phyloP scores from a whole-genome alignment of 2,888 invertebrate species.

The Atrina japonica region DNA sequence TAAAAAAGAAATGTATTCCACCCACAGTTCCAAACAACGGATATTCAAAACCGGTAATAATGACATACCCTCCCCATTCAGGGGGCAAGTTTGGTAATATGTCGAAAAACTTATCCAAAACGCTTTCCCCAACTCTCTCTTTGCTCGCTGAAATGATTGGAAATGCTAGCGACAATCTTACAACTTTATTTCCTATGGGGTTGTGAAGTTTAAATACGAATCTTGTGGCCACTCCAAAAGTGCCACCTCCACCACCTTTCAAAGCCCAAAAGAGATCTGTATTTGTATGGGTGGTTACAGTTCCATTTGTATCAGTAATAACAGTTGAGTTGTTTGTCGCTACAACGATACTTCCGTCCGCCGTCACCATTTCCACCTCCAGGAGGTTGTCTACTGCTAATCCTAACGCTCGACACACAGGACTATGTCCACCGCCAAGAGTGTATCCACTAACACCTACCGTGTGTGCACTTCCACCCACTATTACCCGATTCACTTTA shows the following conservation, averaged over 20 bases:
- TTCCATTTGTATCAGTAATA: slow-evolving; percentile 13
- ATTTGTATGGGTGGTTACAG: not conserved
- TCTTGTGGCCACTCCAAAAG: slow-evolving; percentile 45
- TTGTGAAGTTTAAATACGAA: slow-evolving; percentile 45
- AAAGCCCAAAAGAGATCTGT: slow-evolving; percentile 52
- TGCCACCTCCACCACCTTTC: slow-evolving; percentile 51
- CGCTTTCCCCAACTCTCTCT: slow-evolving; percentile 8
- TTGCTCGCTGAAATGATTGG: slow-evolving; percentile 1
- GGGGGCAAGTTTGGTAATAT: slow-evolving; percentile 25
- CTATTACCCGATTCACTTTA: slow-evolving; percentile 26
- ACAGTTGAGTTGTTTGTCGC: slow-evolving; percentile 13
- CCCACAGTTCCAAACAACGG: too few species aligned
- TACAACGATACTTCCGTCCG: slow-evolving; percentile 36
- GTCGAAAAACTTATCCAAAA: slow-evolving; percentile 17
- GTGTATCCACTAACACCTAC: slow-evolving; percentile 39
- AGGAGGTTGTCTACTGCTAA: slow-evolving; percentile 64
- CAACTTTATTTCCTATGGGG: slow-evolving; percentile 28
- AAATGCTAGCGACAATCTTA: slow-evolving; percentile 1
- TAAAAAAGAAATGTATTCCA: not conserved
- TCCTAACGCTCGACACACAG: slow-evolving; percentile 59
- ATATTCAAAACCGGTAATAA: not conserved
- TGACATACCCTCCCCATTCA: slow-evolving; percentile 46
- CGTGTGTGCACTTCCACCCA: slow-evolving; percentile 40
- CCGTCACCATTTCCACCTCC: slow-evolving; percentile 43
- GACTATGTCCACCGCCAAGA: slow-evolving; percentile 54